phyloP scores from a whole-genome alignment of 2,888 invertebrate species.

The Phortica okadai region DNA sequence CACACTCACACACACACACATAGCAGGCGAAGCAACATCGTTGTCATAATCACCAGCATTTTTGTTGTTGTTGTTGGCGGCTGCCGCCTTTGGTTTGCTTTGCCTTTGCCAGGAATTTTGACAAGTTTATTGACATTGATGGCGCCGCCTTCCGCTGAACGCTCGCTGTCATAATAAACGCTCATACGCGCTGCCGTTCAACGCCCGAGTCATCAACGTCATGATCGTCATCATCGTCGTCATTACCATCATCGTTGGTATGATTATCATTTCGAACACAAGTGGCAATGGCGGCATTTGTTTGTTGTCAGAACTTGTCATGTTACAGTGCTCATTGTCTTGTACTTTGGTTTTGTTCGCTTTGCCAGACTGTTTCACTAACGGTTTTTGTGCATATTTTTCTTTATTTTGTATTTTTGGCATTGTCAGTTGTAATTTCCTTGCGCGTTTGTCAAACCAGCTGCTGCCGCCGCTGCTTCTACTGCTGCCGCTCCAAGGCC shows the following conservation, averaged over 20 bases:
- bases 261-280: background rate
- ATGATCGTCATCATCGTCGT: constrained; percentile 1
- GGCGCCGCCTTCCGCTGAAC: constrained; percentile 14
- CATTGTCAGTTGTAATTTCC: constrained; percentile 24
- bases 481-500: background rate
- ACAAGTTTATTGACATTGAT: constrained; percentile 31
- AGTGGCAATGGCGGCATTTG: constrained; percentile 10
- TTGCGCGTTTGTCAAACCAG: constrained; percentile 24
- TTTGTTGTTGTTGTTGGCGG: background rate
- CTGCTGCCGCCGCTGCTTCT: constrained; percentile 2
- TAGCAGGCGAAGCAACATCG: background rate
- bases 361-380: background rate
- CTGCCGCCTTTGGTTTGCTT: constrained; percentile 7
- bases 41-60: background rate
- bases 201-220: background rate
- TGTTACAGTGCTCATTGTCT: constrained; percentile 22
- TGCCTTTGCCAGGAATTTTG: constrained; percentile 22
- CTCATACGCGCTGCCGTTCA: constrained; percentile 18
- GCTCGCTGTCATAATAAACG: constrained; percentile 29
- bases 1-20: background rate
- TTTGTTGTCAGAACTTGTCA: constrained; percentile 31
- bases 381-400: background rate
- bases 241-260: background rate
- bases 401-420: constrained; percentile 9
- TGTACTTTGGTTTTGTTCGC: constrained; percentile 12